Base-by-base conservation (phyloP, 1,140 invertebrate species). In the Campodea augens region DNA sequence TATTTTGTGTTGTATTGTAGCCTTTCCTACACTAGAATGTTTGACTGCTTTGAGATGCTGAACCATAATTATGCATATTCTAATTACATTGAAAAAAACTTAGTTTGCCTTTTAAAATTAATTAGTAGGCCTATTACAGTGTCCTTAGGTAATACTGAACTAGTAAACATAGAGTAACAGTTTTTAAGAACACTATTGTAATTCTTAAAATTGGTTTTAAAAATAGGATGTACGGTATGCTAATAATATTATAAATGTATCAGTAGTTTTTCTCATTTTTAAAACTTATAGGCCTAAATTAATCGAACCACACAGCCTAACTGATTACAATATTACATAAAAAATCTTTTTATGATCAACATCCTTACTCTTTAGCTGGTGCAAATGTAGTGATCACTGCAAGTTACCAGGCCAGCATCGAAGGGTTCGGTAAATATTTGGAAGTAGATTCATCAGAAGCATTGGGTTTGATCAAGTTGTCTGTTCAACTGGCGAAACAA, bases 401-500 rank as follows among this genome's bases (percentile, higher is more conserved):
- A 47, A 89, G 84, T 2, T 95, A 93, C 58, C 88, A 93, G 65
- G 82, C 86, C 0, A 83, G 78, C 10, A 64, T 89, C 36, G 69
- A 72, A 19, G 81, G 84, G 0, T 82, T 89, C 55, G 64, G 70
- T 48, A 68, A 79, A 54, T 71, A 83, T 58, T 58, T 89, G 23
- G 65, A 69, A 0, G 48, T 82, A 0, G 67, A 63, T 15, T 59
- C 70, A 48, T 63, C 73, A 36, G 65, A 81, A 51, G 73, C 74
- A 38, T 62, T 75, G 36, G 59, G 73, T 2, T 61, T 87, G 4
- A 80, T 93, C 18, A 65, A 69, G 43, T 67, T 71, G 49, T 76
- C 79, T 18, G 82, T 83, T 0, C 45, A 68, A 25, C 59, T 86
- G 4, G 81, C 81, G 4, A 70, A 68, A 54, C 62, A 63, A 45